Evolutionary conservation across 1,140 invertebrate species (phyloP).

Genomic region (Cyclina sinensis): DNA sequence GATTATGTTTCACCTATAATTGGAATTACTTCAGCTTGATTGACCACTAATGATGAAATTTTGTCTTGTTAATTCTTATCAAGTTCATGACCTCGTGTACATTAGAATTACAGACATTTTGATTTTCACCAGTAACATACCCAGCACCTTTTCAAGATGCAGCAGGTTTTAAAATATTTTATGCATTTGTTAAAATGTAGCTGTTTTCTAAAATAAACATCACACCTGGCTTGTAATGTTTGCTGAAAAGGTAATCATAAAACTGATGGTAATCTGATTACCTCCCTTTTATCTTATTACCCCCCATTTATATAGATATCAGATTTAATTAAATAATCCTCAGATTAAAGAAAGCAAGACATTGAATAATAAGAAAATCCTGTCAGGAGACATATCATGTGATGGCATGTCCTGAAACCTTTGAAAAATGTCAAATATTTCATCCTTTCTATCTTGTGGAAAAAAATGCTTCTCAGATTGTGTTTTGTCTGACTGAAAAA

Average conservation of each 20-base stretch:
- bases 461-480: no score
- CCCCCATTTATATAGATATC: background rate
- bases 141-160: no score
- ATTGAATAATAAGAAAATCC: background rate
- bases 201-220: background rate
- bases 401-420: background rate
- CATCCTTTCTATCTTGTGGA: background rate
- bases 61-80: background rate
- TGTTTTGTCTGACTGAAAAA: no score
- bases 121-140: no score
- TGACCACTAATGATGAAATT: slow-evolving; percentile 11
- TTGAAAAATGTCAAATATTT: background rate
- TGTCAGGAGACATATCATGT: background rate
- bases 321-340: background rate
- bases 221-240: background rate
- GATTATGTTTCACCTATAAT: slow-evolving; percentile 10
- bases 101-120: background rate
- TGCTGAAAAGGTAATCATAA: background rate
- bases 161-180: no score
- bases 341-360: background rate
- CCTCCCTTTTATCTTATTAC: slow-evolving; percentile 32
- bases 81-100: background rate
- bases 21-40: slow-evolving; percentile 7
- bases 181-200: no score
- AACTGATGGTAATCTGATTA: slow-evolving; percentile 9